These are phyloP conservation scores for Atherinomorus stipes DNA, from an alignment of 2,113 vertebrate species.

Conservation along the genomic window DNA sequence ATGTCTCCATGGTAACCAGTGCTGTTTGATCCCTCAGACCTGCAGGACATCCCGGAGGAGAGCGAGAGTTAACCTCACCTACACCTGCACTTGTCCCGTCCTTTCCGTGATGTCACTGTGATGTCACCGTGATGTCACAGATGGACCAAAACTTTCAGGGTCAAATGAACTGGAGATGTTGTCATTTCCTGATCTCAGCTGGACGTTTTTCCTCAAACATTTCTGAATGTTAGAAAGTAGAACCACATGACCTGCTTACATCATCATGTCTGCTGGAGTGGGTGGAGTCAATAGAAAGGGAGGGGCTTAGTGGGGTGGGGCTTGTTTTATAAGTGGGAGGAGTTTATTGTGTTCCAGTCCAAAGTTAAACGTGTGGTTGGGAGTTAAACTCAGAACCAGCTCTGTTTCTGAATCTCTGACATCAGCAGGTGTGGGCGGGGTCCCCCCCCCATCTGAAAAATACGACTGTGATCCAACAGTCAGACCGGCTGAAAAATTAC, in stretches of 20 bases:
- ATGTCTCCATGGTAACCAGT: neutral
- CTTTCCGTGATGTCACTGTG: slow-evolving; percentile 38
- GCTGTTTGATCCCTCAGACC: slow-evolving; percentile 79
- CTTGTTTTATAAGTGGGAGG: neutral
- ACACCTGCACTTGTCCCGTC: too few species aligned
- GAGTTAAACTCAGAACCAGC: too few species aligned
- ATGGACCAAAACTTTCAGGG: neutral
- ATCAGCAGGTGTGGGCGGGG: too few species aligned
- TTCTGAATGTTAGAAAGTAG: slow-evolving; percentile 36
- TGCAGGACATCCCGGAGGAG: slow-evolving; percentile 95
- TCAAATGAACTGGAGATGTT: slow-evolving; percentile 1
- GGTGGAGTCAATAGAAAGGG: neutral
- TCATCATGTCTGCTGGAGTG: slow-evolving; percentile 30
- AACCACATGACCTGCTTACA: slow-evolving; percentile 48
- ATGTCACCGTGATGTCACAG: slow-evolving; percentile 4
- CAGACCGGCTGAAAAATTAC: too few species aligned
- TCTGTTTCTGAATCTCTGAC: neutral
- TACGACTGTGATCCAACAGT: too few species aligned
- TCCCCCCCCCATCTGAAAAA: too few species aligned
- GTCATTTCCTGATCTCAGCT: slow-evolving; percentile 30
- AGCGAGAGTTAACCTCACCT: slow-evolving; percentile 81
- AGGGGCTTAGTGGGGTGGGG: neutral
- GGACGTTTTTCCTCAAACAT: neutral
- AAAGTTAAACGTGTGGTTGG: neutral
- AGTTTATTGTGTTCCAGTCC: neutral